Conservation (phyloP, 2,797 vertebrate species). For the Taenioides sp. region DNA sequence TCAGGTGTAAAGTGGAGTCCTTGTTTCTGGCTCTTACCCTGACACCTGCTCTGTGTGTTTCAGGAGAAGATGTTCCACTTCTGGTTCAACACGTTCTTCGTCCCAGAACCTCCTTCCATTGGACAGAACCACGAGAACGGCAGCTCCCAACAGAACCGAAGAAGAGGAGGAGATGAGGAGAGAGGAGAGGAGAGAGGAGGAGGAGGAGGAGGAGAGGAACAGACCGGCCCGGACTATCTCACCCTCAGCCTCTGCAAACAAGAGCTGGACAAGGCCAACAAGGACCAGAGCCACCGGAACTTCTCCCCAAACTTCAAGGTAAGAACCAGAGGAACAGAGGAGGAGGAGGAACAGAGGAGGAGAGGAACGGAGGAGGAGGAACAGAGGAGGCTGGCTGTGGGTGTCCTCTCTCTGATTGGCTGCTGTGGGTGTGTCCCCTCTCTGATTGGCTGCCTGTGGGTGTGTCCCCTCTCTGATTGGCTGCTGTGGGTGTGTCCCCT, state of each 20-base stretch:
- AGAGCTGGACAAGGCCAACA: slow-evolving; percentile 99
- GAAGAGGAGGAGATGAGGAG: too few relatives aligned
- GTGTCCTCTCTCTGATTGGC: too few relatives aligned
- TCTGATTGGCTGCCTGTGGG: too few relatives aligned
- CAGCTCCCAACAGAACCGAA: slow-evolving; percentile 65
- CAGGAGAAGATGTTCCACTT: slow-evolving; percentile 99
- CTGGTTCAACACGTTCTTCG: slow-evolving; percentile 99
- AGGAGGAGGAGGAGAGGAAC: slow-evolving; percentile 60
- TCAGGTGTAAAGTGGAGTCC: too few relatives aligned
- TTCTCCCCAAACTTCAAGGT: slow-evolving; percentile 99
- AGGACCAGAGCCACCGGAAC: slow-evolving; percentile 99
- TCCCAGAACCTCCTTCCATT: slow-evolving; percentile 85
- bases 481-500: too few relatives aligned
- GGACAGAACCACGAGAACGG: slow-evolving; percentile 86
- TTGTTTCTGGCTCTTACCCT: too few relatives aligned
- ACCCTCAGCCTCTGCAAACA: slow-evolving; percentile 97
- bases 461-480: too few relatives aligned
- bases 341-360: too few relatives aligned
- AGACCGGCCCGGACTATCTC: slow-evolving; percentile 92
- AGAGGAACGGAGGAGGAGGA: too few relatives aligned
- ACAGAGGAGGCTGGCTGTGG: too few relatives aligned
- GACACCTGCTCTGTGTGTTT: slow-evolving; percentile 1
- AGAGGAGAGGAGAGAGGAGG: too few relatives aligned
- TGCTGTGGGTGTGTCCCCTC: too few relatives aligned
- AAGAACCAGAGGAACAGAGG: slow-evolving; percentile 1